Conservation (phyloP, 2,888 invertebrate genomes). For the Anthrax anthrax region DNA sequence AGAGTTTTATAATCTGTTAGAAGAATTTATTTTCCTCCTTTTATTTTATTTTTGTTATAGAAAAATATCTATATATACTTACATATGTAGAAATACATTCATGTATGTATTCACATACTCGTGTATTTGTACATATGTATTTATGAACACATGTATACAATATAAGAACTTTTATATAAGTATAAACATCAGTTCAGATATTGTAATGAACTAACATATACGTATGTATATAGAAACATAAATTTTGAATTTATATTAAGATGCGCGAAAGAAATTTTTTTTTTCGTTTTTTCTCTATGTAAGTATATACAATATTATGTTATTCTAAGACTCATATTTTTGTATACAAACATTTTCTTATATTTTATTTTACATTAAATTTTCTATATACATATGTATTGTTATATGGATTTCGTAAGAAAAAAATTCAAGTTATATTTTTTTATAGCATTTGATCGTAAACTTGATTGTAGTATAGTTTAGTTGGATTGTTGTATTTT, state of each 20-base stretch:
- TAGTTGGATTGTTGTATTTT: conserved; percentile 12
- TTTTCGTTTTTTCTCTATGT: neutral
- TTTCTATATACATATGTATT: neutral
- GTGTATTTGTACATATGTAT: no score
- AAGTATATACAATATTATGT: no score
- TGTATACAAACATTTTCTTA: neutral
- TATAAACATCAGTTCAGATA: no score
- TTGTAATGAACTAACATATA: neutral
- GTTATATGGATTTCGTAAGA: conserved; percentile 1
- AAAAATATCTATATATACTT: no score
- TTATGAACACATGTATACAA: neutral
- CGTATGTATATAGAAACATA: neutral
- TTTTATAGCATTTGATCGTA: conserved; percentile 37
- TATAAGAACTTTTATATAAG: neutral
- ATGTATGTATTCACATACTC: no score
- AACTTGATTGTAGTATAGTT: conserved; percentile 26
- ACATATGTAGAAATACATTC: no score
- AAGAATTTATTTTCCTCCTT: no score
- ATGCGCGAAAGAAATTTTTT: neutral
- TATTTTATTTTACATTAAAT: neutral
- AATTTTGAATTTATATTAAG: no score
- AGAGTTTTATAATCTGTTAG: no score
- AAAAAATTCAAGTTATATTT: conserved; percentile 25
- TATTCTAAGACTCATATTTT: no score
- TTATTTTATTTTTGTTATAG: no score